phyloP scores from a whole-genome alignment of 2,797 vertebrate genomes.

The Poecilia picta region DNA sequence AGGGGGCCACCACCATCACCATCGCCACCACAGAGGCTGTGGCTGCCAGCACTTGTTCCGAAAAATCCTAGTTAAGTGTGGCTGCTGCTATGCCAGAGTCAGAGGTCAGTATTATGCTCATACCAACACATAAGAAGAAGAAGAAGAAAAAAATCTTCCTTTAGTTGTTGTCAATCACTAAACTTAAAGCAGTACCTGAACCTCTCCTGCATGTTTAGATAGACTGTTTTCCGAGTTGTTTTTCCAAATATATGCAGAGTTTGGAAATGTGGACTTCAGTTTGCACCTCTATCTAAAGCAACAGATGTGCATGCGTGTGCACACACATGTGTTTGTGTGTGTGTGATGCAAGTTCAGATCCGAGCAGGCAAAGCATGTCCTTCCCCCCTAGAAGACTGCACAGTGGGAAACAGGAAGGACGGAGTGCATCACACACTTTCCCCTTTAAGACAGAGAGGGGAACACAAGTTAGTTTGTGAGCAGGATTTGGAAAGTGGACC shows the following conservation, averaged over 20 bases:
- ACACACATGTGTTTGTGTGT: slow-evolving; percentile 39
- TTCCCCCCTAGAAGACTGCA: slow-evolving; percentile 15
- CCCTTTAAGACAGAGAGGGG: slow-evolving; percentile 30
- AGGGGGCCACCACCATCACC: slow-evolving; percentile 82
- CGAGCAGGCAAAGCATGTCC: slow-evolving; percentile 21
- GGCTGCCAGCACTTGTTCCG: slow-evolving; percentile 94
- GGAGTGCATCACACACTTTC: slow-evolving; percentile 40
- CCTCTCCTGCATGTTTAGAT: not conserved
- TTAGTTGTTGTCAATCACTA: slow-evolving; percentile 12
- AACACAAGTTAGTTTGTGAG: not conserved
- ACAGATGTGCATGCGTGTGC: slow-evolving; percentile 65
- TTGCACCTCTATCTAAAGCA: slow-evolving; percentile 64
- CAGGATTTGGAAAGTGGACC: slow-evolving; percentile 26
- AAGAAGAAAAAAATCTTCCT: not conserved
- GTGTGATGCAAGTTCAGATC: slow-evolving; percentile 25
- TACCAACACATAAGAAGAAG: not conserved
- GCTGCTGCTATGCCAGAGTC: slow-evolving; percentile 91
- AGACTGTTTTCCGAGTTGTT: slow-evolving; percentile 44
- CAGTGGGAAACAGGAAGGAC: slow-evolving; percentile 36
- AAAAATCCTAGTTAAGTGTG: slow-evolving; percentile 94
- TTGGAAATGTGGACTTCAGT: slow-evolving; percentile 49
- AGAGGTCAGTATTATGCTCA: slow-evolving; percentile 86
- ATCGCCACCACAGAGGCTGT: slow-evolving; percentile 85
- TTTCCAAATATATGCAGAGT: slow-evolving; percentile 52
- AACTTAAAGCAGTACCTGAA: slow-evolving; percentile 32